Base-by-base conservation (phyloP, 2,797 vertebrate species). In the Rhinophrynus dorsalis region DNA sequence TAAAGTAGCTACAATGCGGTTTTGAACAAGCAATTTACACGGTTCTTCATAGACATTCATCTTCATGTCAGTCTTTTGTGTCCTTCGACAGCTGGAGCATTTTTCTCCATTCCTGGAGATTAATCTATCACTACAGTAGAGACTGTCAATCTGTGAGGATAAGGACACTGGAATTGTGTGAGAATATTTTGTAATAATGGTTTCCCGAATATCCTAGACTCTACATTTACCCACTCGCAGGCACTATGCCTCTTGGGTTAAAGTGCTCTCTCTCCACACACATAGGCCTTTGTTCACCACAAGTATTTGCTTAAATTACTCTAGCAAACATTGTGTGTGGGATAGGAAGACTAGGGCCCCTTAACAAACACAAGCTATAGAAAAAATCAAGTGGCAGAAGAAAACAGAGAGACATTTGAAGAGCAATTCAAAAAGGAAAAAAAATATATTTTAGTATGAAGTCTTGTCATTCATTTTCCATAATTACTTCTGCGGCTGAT, bases 361-460 rank as follows among this genome's bases (percentile, higher is more conserved):
- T 69, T 52, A 33, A 69, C 57, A 61, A 69, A 69, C 57, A 69
- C 20, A 48, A 26, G 6, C 55, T 38, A 33, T n/a, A 21, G 38
- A 13, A 38, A 42, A 37, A 57, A 12, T 27, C 18, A 45, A 2
- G 35, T 6, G 35, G 35, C 35, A 12, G 32, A 38, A 45, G 30
- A 44, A 30, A 65, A 18, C 32, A 40, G 45, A 57, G 21, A 56
- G 67, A 33, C 45, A 60, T 56, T 40, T 61, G n/a, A 33, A 51
- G 40, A 11, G 26, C 10, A 35, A 32, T 45, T 12, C 10, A n/a
- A 57, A 24, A n/a, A 13, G n/a, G n/a, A n/a, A n/a, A n/a, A n/a
- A n/a, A n/a, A n/a, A n/a, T n/a, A n/a, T n/a, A n/a, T n/a, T n/a
- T n/a, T n/a, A n/a, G n/a, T n/a, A n/a, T n/a, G n/a, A n/a, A n/a